A percentile compares a stretch with the other conserved stretches of the same genome.
phyloP scores from a whole-genome alignment of 2,797 vertebrate genomes.

The Sebastiscus tertius region DNA sequence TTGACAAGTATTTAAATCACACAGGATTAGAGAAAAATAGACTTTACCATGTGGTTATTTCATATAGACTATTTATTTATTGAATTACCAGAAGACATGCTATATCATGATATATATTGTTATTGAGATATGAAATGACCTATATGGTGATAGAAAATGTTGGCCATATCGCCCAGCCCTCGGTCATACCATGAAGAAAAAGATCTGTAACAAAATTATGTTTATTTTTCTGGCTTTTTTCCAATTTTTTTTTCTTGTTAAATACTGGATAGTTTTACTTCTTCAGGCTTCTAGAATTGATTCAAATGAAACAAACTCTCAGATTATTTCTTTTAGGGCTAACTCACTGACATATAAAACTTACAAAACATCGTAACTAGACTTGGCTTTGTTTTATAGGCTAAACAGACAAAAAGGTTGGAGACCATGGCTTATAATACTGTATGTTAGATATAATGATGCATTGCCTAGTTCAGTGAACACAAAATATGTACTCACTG shows the following conservation, averaged over 20 bases:
- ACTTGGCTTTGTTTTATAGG: background rate
- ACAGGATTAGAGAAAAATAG: too few species aligned
- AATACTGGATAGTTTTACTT: background rate
- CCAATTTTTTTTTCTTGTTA: background rate
- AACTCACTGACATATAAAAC: too few species aligned
- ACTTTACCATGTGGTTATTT: too few species aligned
- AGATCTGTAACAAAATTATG: background rate
- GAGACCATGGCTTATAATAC: background rate
- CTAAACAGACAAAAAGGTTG: background rate
- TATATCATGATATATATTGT: too few species aligned
- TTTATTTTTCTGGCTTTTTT: background rate
- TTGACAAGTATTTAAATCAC: too few species aligned
- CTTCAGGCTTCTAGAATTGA: background rate
- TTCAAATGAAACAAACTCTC: background rate
- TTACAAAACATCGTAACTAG: background rate
- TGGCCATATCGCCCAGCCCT: too few species aligned
- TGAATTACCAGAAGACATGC: too few species aligned
- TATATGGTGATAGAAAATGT: too few species aligned
- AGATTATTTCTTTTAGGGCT: too few species aligned
- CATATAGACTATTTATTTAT: too few species aligned
- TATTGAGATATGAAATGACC: too few species aligned
- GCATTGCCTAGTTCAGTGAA: background rate
- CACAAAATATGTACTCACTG: conserved; percentile 78
- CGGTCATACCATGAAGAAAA: background rate
- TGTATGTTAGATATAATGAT: background rate